phyloP scores from a whole-genome alignment of 2,113 vertebrate species.

The Spermophilus dauricus region DNA sequence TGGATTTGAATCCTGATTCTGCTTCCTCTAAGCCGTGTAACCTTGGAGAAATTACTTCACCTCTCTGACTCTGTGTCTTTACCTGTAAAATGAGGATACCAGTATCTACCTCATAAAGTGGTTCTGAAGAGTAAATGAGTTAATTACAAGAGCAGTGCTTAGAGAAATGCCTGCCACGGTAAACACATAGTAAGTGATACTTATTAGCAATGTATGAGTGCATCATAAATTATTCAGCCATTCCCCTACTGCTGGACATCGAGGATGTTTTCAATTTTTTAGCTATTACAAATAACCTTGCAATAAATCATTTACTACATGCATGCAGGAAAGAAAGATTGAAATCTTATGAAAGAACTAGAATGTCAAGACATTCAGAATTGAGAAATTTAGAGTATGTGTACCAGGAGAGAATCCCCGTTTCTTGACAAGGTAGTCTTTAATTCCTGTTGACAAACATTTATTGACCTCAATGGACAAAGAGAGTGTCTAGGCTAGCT shows the following conservation, averaged over 20 bases:
- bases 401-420: not conserved
- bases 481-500: not conserved
- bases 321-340: not conserved
- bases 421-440: conserved; percentile 7
- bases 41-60: not conserved
- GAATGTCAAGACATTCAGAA: not conserved
- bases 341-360: not conserved
- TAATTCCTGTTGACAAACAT: conserved; percentile 10
- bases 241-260: not conserved
- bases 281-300: not conserved
- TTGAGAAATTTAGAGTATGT: conserved; percentile 8
- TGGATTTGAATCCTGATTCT: conserved; percentile 33
- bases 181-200: not conserved
- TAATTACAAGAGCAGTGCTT: conserved; percentile 1
- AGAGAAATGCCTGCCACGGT: not conserved
- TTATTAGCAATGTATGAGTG: not conserved
- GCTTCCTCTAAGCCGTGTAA: not conserved
- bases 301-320: conserved; percentile 23
- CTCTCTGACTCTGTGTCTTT: not conserved
- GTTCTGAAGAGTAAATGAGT: not conserved
- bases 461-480: not conserved
- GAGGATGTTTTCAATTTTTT: not conserved
- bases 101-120: not conserved
- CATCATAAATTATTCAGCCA: not conserved
- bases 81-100: not conserved